phyloP scores from a whole-genome alignment of 37 sponge, comb jelly and placozoan genomes.

The Theonella swinhoei region DNA sequence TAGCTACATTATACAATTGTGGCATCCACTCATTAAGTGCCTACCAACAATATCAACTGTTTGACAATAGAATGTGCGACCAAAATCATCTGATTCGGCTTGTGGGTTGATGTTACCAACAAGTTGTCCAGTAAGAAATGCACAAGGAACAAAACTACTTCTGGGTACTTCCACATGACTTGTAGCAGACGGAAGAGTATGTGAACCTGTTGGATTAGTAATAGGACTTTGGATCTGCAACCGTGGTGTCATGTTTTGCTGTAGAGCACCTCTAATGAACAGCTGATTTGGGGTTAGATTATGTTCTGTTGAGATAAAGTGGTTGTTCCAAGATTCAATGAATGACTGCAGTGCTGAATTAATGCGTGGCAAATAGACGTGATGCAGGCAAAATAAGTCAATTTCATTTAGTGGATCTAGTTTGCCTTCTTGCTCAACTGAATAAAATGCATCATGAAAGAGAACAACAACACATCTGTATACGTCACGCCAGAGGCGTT shows the following conservation, averaged over 20 bases:
- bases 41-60: no score
- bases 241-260: no score
- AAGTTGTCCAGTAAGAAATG: not conserved
- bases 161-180: not conserved
- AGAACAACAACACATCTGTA: no score
- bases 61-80: not conserved
- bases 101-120: not conserved
- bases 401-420: slow-evolving; percentile 46
- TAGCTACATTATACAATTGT: no score
- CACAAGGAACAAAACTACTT: not conserved
- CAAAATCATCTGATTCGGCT: not conserved
- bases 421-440: slow-evolving; percentile 16
- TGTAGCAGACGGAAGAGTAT: not conserved
- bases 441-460: slow-evolving; percentile 24
- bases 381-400: slow-evolving; percentile 20
- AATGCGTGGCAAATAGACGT: no score
- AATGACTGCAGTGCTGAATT: not conserved
- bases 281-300: slow-evolving; percentile 16
- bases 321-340: slow-evolving; percentile 12
- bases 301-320: no score
- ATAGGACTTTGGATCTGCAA: no score
- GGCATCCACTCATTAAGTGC: no score
- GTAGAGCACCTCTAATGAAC: not conserved
- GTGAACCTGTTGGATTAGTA: no score
- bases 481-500: slow-evolving; percentile 62